Evolutionary conservation across 2,113 vertebrate species (phyloP).

Genomic region (Aix galericulata): DNA sequence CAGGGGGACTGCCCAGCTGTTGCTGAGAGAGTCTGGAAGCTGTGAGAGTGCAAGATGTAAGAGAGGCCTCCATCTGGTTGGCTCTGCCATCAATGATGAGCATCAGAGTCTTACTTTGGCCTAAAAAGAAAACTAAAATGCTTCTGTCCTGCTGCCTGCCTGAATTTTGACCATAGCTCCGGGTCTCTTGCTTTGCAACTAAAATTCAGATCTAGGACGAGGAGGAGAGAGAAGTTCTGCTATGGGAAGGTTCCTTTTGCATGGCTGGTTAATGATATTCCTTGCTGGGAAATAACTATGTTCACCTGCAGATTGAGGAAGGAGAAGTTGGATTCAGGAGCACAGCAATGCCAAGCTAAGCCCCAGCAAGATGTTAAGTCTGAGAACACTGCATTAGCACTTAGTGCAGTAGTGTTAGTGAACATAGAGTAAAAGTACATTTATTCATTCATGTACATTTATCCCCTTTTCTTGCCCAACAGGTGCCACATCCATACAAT

Average conservation of each 20-base stretch:
- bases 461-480: background rate
- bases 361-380: accelerated
- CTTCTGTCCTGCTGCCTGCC: background rate
- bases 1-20: background rate
- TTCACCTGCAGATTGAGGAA: background rate
- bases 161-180: background rate
- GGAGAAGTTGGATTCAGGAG: background rate
- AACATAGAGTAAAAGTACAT: background rate
- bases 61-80: background rate
- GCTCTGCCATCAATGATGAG: background rate
- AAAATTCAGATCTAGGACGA: background rate
- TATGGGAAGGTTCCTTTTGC: background rate
- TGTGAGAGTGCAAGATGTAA: background rate
- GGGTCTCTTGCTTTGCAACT: background rate
- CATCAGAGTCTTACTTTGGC: background rate
- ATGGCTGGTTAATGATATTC: background rate
- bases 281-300: background rate
- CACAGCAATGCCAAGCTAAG: background rate
- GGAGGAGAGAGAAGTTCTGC: background rate
- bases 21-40: background rate
- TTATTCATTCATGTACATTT: background rate
- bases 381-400: background rate
- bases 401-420: background rate
- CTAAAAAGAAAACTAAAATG: background rate
- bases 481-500: constrained; percentile 76